Conservation (phyloP, 2,888 invertebrate species). For the Chirona hameri region DNA sequence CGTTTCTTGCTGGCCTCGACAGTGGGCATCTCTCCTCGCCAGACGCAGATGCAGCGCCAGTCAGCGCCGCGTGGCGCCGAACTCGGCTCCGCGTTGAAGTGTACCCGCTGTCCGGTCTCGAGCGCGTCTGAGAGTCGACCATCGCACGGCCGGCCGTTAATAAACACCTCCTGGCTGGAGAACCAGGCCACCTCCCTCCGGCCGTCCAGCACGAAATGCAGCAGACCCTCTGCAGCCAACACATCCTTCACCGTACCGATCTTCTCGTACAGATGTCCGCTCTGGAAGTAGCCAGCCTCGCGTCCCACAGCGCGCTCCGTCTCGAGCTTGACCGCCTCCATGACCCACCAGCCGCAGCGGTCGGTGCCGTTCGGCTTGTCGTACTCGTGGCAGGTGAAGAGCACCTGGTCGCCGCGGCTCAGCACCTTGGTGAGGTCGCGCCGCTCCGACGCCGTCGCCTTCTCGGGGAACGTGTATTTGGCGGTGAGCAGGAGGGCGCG, state of each 20-base stretch:
- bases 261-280: neutral
- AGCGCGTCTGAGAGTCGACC: neutral
- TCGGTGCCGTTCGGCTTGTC: conserved; percentile 4
- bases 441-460: neutral
- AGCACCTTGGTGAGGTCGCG: conserved; percentile 26
- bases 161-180: neutral
- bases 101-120: neutral
- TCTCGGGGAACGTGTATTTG: conserved; percentile 7
- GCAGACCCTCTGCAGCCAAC: neutral
- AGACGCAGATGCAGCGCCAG: conserved; percentile 9
- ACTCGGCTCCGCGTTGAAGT: neutral
- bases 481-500: conserved; percentile 7
- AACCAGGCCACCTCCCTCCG: neutral
- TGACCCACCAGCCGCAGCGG: conserved; percentile 8
- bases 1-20: neutral
- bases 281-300: conserved; percentile 8
- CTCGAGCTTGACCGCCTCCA: neutral
- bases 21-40: conserved; percentile 6
- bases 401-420: neutral
- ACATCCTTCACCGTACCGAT: neutral
- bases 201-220: neutral
- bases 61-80: neutral
- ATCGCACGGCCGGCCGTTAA: neutral
- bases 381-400: conserved; percentile 13
- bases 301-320: neutral